A percentile compares a stretch with the other conserved stretches of the same genome.
Conservation (phyloP, 2,113 vertebrate genomes). For the Etheostoma cragini region DNA sequence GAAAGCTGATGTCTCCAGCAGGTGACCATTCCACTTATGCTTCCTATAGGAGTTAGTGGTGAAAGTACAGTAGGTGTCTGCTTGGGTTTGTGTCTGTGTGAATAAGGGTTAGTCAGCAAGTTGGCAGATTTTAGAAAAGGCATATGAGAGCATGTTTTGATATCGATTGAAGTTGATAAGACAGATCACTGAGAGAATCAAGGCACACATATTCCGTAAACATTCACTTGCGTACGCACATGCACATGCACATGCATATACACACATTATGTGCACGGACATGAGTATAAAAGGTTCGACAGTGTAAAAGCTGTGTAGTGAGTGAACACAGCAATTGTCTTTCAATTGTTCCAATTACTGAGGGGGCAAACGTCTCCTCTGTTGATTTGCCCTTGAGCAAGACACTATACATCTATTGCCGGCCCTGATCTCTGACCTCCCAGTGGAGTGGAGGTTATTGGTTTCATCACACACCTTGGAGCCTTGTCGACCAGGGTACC, state of each 20-base stretch:
- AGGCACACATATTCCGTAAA: neutral
- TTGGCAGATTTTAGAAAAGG: slow-evolving; percentile 25
- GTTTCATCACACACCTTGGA: slow-evolving; percentile 86
- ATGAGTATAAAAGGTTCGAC: neutral
- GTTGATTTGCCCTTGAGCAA: neutral
- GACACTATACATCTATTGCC: neutral
- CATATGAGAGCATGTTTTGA: neutral
- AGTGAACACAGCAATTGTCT: neutral
- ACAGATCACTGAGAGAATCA: neutral
- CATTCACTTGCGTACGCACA: neutral
- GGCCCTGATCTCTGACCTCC: slow-evolving; percentile 4
- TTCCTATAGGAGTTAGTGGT: neutral
- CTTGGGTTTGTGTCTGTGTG: slow-evolving; percentile 29
- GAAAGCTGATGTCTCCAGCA: slow-evolving; percentile 59
- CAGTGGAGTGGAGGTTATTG: neutral
- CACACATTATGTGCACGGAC: neutral
- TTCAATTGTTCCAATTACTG: neutral
- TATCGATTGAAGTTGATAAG: neutral
- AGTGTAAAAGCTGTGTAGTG: neutral
- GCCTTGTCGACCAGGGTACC: slow-evolving; percentile 97
- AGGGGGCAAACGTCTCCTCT: neutral
- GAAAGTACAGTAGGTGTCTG: slow-evolving; percentile 29
- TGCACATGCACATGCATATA: neutral
- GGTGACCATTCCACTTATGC: slow-evolving; percentile 43
- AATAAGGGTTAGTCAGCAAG: slow-evolving; percentile 36